phyloP scores from a whole-genome alignment of 2,113 vertebrate genomes.

The Cichladusa arquata region DNA sequence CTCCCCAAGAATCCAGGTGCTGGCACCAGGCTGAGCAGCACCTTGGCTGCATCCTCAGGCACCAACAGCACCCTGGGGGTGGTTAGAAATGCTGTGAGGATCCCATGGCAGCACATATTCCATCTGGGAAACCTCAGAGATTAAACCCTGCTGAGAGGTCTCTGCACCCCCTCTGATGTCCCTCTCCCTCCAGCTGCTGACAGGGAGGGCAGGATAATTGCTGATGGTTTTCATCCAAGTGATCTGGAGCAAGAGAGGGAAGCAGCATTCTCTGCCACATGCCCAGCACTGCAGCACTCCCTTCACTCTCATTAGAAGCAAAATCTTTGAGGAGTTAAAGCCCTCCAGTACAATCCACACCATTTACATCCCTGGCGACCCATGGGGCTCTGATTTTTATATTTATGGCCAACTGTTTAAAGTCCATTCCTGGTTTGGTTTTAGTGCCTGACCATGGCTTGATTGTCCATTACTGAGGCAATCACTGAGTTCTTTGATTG shows the following conservation, averaged over 20 bases:
- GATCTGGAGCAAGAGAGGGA: neutral
- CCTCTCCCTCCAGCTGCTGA: neutral
- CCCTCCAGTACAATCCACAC: neutral
- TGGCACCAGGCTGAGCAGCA: neutral
- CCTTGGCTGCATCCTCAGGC: neutral
- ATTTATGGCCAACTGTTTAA: slow-evolving; percentile 54
- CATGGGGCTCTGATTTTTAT: slow-evolving; percentile 27
- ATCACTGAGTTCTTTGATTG: slow-evolving; percentile 49
- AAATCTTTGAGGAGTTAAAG: neutral
- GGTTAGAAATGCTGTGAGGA: neutral
- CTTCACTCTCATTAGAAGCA: neutral
- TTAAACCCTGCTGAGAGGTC: neutral
- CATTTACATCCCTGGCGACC: neutral
- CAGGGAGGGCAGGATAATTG: neutral
- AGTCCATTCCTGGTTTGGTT: slow-evolving; percentile 11
- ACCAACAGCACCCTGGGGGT: fast-evolving
- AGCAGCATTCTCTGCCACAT: fast-evolving
- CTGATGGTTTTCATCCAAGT: neutral
- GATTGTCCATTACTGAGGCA: slow-evolving; percentile 48
- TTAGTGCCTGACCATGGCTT: slow-evolving; percentile 38
- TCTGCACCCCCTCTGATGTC: neutral
- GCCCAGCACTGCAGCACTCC: neutral
- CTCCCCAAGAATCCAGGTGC: neutral
- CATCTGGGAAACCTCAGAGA: neutral
- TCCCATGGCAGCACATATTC: fast-evolving